These are phyloP conservation scores for Salticus scenicus DNA, from an alignment of 2,888 invertebrate genomes.

Conservation along the genomic window DNA sequence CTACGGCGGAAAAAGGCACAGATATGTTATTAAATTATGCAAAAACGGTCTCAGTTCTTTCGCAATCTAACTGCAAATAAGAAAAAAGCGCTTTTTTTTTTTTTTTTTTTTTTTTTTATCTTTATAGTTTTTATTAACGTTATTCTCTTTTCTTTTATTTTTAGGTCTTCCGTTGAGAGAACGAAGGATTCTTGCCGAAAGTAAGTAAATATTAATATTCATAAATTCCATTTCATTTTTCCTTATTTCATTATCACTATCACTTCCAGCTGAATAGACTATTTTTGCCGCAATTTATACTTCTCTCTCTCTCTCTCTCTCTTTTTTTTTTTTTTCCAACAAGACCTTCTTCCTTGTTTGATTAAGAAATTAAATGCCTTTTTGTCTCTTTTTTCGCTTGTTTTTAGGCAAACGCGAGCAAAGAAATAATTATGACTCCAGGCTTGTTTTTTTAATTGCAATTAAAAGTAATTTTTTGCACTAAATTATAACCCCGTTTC, in stretches of 20 bases:
- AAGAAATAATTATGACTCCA: background rate
- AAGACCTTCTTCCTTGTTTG: conserved; percentile 56
- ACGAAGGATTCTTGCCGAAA: conserved; percentile 43
- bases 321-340: no score
- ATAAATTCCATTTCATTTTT: conserved; percentile 39
- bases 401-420: background rate
- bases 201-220: conserved; percentile 68
- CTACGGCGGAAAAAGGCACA: background rate
- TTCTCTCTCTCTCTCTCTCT: no score
- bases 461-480: background rate
- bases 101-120: conserved; percentile 7
- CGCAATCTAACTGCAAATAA: background rate
- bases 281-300: background rate
- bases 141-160: conserved; percentile 20
- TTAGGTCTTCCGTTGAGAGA: conserved; percentile 50
- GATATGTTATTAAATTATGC: conserved; percentile 67
- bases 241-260: background rate
- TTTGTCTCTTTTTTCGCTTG: background rate
- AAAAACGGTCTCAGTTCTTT: conserved; percentile 28
- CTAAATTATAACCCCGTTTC: no score
- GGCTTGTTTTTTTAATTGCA: background rate
- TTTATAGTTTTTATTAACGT: conserved; percentile 39
- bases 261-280: background rate
- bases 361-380: conserved; percentile 65
- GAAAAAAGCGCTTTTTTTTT: background rate